Base-by-base conservation (phyloP, 1,140 invertebrate genomes). In the Drosophila simulans region DNA sequence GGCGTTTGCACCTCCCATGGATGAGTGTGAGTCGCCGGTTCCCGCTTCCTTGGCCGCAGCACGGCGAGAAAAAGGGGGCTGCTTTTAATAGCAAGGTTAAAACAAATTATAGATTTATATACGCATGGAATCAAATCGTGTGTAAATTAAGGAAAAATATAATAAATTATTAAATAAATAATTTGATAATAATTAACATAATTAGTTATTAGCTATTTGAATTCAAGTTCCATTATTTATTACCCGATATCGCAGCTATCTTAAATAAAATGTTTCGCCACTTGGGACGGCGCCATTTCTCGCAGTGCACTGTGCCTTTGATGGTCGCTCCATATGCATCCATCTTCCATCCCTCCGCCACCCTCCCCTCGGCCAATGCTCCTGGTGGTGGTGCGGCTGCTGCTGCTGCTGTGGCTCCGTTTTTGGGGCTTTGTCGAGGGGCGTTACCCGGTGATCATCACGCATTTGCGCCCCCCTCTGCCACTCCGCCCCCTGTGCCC, bases 361-460 rank as follows among this genome's bases (percentile, higher is more conserved):
- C 12, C 35, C 57, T 46, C 58, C 10, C 5, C 34, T 5, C 2
- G 7, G 15, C 12, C 53, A 13, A 13, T 51, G 58, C 59, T 62
- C 53, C 59, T 62, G 53, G 34, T 42, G 13, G 20, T 25, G 10
- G 11, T 13, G 37, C 12, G 11, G 12, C 37, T 52, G 58, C 56
- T 17, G 45, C 56, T 17, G 45, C 55, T 43, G 57, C 46, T 34
- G 51, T 52, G 58, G 51, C 52, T 62, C 11, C 20, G 31, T 69
- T 80, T 76, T 76, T 58, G 79, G 77, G 72, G 40, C 59, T 84
- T 83, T 84, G 69, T 73, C 74, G 48, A 86, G 80, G 88, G 88
- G 88, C 88, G 89, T 91, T 91, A 80, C 89, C 89, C 77, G 83
- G 84, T 91, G 89, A 91, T 91, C 89, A 91, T 91, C 89, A 91